Evolutionary conservation across 23 tunicate genomes (phyloP), one percentile per base, ranked within the genome.

Genomic region (Halocynthia roretzi): DNA sequence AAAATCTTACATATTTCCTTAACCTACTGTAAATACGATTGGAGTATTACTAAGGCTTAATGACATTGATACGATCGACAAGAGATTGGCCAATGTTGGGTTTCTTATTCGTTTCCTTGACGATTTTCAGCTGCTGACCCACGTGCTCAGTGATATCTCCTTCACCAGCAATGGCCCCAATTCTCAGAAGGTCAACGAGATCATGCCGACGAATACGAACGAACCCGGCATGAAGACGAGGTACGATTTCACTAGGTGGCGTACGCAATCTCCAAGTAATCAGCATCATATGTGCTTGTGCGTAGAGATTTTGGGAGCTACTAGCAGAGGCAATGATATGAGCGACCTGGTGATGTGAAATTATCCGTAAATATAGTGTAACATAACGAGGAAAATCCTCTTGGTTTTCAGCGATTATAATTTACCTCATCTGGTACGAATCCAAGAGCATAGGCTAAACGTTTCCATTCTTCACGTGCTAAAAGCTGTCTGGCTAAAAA

Each of bases 261-360:
- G 90, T 85, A 8, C 75, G 63, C 11, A 85, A 76, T 12, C 97
- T 68, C 83, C 83, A 91, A 56, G 63, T 71, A 65, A 31, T 77
- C 64, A 91, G 64, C 97, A 91, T 91, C 71, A 77, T 51, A 55
- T 91, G 90, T 10, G 90, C 97, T 81, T 91, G 97, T 9, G 97
- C 76, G 80, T 91, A 91, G 19, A 85, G 81, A 61, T 91, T 91
- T 50, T 91, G 90, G 8, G 84, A 77, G 51, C 97, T 91, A 84
- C 97, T 91, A 44, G 97, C 97, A 10, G 87, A 81, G 9, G 90
- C 97, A 54, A 91, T 91, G 61, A 91, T 91, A 62, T 91, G 90
- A 22, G 90, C 81, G 50, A 80, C 97, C 97, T 91, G 69, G 7
- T 67, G 0, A 8, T 7, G 55, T 10, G 50, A 60, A 60, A 17